Conservation (phyloP, 2,113 vertebrate genomes). For the Falco punctatus region DNA sequence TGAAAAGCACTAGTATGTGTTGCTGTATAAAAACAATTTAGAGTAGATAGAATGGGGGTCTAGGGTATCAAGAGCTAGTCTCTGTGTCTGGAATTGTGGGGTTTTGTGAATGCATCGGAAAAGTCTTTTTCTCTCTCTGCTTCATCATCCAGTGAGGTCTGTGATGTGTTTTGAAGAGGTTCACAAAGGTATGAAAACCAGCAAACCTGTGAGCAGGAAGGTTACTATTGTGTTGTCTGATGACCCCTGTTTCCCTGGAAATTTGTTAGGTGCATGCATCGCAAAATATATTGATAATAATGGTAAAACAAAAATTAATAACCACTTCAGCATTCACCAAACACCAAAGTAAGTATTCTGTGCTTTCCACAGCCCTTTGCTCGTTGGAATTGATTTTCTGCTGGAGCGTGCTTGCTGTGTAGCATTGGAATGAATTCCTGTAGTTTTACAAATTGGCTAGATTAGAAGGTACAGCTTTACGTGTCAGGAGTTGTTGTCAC, state of each 20-base stretch:
- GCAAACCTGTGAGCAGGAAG: not conserved
- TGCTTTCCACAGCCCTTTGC: not conserved
- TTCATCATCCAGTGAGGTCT: not conserved
- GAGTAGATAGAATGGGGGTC: not conserved
- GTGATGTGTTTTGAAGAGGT: not conserved
- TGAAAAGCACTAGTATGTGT: not conserved
- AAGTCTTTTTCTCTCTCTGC: not conserved
- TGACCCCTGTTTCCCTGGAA: not conserved
- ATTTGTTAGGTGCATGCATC: not conserved
- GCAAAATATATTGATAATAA: not conserved
- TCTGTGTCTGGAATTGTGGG: not conserved
- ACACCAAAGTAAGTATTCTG: not conserved
- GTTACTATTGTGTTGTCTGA: not conserved
- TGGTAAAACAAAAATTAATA: not conserved
- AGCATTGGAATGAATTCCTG: slow-evolving; percentile 30
- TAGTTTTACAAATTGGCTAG: slow-evolving; percentile 17
- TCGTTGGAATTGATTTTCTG: slow-evolving; percentile 23
- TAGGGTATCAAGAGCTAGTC: not conserved
- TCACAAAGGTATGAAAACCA: not conserved
- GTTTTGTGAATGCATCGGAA: not conserved
- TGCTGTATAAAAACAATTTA: not conserved
- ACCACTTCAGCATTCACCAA: not conserved
- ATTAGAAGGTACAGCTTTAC: not conserved
- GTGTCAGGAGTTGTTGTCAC: not conserved
- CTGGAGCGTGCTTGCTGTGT: not conserved